Evolutionary conservation across 2,888 invertebrate genomes (phyloP).

Genomic region (Zaprionus lineosus): DNA sequence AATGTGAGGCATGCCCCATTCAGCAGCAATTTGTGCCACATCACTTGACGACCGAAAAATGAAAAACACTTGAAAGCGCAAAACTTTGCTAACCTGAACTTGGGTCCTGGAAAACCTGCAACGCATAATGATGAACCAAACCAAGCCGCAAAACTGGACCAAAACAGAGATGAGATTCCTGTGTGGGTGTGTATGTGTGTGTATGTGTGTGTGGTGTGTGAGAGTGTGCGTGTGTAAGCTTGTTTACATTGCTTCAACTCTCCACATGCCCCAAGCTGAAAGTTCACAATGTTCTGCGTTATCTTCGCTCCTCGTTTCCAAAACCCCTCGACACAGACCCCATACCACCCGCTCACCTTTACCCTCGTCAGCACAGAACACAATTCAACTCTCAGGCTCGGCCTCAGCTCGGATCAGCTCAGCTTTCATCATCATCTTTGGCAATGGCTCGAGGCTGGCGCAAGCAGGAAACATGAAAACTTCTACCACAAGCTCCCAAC

Average conservation of each 20-base stretch:
- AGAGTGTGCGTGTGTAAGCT: constrained; percentile 1
- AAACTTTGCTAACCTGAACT: constrained; percentile 26
- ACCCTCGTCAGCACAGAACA: constrained; percentile 4
- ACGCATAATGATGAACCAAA: constrained; percentile 33
- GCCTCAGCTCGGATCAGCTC: constrained; percentile 19
- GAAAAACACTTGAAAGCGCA: constrained; percentile 1
- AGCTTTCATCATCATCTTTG: constrained; percentile 53
- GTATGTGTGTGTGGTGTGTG: neutral
- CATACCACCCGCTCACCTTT: neutral
- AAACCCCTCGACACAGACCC: neutral
- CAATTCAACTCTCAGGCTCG: too few species aligned
- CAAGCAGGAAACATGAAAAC: constrained; percentile 42
- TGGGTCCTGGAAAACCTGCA: constrained; percentile 7
- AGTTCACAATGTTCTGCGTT: neutral
- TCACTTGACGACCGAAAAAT: neutral
- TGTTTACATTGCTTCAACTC: constrained; percentile 39
- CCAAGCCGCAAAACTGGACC: constrained; percentile 40
- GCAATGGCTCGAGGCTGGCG: constrained; percentile 39
- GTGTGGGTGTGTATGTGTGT: neutral
- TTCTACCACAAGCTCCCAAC: constrained; percentile 39
- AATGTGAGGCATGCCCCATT: neutral
- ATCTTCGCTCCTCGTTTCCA: neutral
- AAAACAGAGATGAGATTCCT: constrained; percentile 9
- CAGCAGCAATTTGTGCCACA: constrained; percentile 1
- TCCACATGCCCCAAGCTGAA: constrained; percentile 31